Conservation (phyloP, 2,113 vertebrate genomes). For the Ceuthmochares aereus region DNA sequence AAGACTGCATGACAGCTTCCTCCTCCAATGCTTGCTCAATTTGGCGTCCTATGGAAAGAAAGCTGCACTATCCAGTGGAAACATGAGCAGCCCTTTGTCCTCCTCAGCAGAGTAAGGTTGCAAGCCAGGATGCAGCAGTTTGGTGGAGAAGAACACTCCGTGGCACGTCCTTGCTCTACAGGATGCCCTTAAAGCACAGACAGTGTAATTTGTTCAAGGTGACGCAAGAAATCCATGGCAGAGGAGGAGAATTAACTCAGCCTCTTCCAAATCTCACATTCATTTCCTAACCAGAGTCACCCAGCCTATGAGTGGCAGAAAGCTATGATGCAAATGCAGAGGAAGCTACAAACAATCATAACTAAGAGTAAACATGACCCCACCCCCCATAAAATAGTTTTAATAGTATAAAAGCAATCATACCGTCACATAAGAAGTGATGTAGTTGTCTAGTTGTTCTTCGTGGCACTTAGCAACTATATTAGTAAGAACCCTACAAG, state of each 20-base stretch:
- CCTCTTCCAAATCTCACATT: not conserved
- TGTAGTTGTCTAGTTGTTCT: constrained; percentile 88
- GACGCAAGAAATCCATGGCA: not conserved
- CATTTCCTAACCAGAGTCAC: not conserved
- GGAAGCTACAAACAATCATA: not conserved
- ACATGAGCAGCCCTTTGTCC: not conserved
- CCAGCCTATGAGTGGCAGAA: not conserved
- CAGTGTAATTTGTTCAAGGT: not conserved
- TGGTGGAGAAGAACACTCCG: not conserved
- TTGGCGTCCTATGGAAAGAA: not conserved
- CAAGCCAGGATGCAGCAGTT: not conserved
- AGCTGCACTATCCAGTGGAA: not conserved
- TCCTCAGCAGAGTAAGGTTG: not conserved
- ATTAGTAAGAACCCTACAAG: constrained; percentile 89
- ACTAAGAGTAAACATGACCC: not conserved
- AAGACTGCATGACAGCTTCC: not conserved
- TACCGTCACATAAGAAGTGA: constrained; percentile 95
- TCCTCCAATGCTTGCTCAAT: not conserved
- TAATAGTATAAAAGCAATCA: not conserved
- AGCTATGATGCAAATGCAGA: not conserved
- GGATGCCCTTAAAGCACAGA: not conserved
- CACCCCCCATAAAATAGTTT: not conserved
- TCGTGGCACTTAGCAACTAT: constrained; percentile 95
- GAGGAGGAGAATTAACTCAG: not conserved
- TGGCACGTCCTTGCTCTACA: not conserved